Percentiles rank a stretch among this genome's conserved stretches.
These are phyloP conservation scores for Vanessa tameamea DNA, from an alignment of 1,140 invertebrate genomes.

Conservation along the genomic window DNA sequence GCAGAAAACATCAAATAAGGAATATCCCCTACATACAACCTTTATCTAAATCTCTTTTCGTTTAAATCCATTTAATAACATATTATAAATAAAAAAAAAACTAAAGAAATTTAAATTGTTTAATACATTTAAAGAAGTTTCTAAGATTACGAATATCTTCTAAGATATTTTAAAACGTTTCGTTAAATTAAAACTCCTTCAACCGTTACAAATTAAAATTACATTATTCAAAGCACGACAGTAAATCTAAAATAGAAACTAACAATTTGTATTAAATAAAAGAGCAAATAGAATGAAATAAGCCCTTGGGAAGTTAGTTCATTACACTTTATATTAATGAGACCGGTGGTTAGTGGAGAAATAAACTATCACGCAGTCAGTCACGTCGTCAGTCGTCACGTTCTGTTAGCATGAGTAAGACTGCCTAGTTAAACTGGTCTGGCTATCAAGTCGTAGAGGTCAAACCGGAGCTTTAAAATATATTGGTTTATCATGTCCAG, in stretches of 20 bases:
- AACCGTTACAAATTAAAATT: constrained; percentile 2
- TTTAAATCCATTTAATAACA: no score
- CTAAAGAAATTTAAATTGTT: no score
- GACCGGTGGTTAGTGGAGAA: constrained; percentile 17
- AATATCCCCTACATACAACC: no score
- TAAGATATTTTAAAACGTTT: background rate
- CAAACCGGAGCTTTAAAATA: no score
- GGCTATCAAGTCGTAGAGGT: no score
- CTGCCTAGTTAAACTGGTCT: no score
- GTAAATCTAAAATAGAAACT: constrained; percentile 2
- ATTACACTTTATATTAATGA: constrained; percentile 23
- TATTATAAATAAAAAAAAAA: no score
- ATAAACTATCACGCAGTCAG: constrained; percentile 11
- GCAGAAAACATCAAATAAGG: no score
- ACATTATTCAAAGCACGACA: constrained; percentile 1
- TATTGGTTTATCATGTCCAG: no score
- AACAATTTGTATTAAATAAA: constrained; percentile 7
- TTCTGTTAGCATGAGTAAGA: background rate
- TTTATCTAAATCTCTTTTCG: no score
- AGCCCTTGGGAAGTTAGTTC: constrained; percentile 8
- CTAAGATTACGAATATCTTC: no score
- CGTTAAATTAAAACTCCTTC: background rate
- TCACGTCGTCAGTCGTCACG: background rate
- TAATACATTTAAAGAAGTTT: no score
- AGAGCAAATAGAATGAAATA: background rate